Conservation (phyloP, 2,797 vertebrate genomes). For the Oreochromis grahami region DNA sequence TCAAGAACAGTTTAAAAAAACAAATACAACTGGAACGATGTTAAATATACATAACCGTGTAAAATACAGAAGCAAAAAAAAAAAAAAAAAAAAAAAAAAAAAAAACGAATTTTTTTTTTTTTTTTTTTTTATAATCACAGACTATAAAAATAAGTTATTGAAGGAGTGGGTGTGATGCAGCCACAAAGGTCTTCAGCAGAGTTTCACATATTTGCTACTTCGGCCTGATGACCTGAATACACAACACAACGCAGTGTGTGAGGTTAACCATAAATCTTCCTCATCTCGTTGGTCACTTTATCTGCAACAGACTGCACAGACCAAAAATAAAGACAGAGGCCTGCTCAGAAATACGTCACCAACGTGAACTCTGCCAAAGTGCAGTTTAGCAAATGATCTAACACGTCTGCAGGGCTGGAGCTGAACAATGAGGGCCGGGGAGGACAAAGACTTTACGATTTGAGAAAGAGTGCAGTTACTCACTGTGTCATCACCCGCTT, state of each 20-base stretch:
- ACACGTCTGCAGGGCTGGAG: not conserved
- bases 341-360: not conserved
- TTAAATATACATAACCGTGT: slow-evolving; percentile 50
- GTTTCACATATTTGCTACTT: slow-evolving; percentile 20
- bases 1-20: slow-evolving; percentile 46
- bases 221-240: slow-evolving; percentile 18
- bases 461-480: slow-evolving; percentile 54
- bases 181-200: slow-evolving; percentile 14
- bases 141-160: slow-evolving; percentile 62
- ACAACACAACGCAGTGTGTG: not conserved
- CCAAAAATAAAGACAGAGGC: not conserved
- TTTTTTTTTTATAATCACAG: slow-evolving; percentile 38
- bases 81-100: not conserved
- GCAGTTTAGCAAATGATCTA: slow-evolving; percentile 11
- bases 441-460: slow-evolving; percentile 36
- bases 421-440: slow-evolving; percentile 5
- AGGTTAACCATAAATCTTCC: slow-evolving; percentile 17
- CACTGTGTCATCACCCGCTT: slow-evolving; percentile 59
- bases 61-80: slow-evolving; percentile 60
- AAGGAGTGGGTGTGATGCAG: slow-evolving; percentile 50
- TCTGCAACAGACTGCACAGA: not conserved
- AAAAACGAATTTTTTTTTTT: not conserved
- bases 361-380: not conserved
- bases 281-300: not conserved
- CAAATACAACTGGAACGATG: slow-evolving; percentile 43